phyloP scores from a whole-genome alignment of 2,888 invertebrate species.

The Orthosia gothica region DNA sequence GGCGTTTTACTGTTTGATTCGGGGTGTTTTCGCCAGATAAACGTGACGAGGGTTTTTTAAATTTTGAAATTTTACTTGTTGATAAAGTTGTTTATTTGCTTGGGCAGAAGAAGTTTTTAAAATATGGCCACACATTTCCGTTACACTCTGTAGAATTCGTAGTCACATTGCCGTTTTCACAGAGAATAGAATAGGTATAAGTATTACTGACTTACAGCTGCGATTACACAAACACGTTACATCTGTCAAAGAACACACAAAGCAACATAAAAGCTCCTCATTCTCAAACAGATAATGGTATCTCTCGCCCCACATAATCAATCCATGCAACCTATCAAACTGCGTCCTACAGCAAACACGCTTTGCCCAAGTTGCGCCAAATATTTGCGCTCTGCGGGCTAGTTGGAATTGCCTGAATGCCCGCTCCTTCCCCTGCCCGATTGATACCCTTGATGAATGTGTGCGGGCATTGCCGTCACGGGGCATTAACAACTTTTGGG shows the following conservation, averaged over 20 bases:
- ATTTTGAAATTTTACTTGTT: too few relatives aligned
- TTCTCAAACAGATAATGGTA: slow-evolving; percentile 24
- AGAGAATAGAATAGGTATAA: too few relatives aligned
- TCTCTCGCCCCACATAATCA: slow-evolving; percentile 29
- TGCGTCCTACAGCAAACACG: slow-evolving; percentile 49
- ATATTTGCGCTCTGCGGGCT: slow-evolving; percentile 77
- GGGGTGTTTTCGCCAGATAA: too few relatives aligned
- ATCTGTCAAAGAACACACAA: not conserved
- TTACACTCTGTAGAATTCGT: too few relatives aligned
- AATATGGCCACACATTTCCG: too few relatives aligned
- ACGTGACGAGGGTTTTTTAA: too few relatives aligned
- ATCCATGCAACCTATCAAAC: slow-evolving; percentile 38
- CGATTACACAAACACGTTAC: not conserved
- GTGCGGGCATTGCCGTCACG: slow-evolving; percentile 53
- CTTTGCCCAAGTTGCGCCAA: slow-evolving; percentile 64
- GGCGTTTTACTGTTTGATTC: too few relatives aligned
- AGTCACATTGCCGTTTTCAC: too few relatives aligned
- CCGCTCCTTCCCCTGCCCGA: slow-evolving; percentile 71
- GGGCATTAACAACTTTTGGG: slow-evolving; percentile 57
- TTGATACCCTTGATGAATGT: slow-evolving; percentile 81
- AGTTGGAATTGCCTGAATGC: slow-evolving; percentile 77
- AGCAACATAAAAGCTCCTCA: not conserved
- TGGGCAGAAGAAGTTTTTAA: too few relatives aligned
- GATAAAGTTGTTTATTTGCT: too few relatives aligned
- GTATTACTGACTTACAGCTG: too few relatives aligned